Evolutionary conservation across 2,113 vertebrate genomes (phyloP).

Genomic region (Hypanus sabinus): DNA sequence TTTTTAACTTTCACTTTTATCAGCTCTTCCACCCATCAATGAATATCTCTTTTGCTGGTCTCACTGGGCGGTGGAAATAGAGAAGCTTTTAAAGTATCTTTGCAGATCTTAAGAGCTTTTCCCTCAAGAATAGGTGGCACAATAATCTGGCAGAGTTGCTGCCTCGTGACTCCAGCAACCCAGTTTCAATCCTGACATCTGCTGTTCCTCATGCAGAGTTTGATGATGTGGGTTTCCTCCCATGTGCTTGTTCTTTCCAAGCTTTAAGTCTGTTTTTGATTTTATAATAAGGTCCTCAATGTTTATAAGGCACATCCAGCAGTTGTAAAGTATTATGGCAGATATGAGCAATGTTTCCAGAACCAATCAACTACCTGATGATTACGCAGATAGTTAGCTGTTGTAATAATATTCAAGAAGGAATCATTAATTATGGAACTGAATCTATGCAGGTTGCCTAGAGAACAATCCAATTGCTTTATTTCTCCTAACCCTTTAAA

Average conservation of each 20-base stretch:
- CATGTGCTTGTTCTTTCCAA: background rate
- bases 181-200: too few relatives aligned
- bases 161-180: too few relatives aligned
- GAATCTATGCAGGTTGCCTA: too few relatives aligned
- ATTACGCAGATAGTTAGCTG: background rate
- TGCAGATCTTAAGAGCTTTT: too few relatives aligned
- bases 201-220: too few relatives aligned
- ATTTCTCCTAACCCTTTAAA: too few relatives aligned
- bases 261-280: background rate
- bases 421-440: too few relatives aligned
- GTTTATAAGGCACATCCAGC: background rate
- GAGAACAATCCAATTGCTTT: too few relatives aligned
- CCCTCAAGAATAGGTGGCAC: too few relatives aligned
- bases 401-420: slow-evolving; percentile 4
- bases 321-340: background rate
- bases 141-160: too few relatives aligned
- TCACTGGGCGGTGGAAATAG: too few relatives aligned
- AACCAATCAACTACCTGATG: background rate
- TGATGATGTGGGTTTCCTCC: background rate
- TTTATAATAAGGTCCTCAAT: background rate
- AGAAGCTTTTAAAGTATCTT: too few relatives aligned
- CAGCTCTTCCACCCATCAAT: background rate
- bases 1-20: background rate
- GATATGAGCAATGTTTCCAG: background rate
- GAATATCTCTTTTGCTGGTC: background rate